These are phyloP conservation scores for Setophaga coronata DNA, from an alignment of 2,113 vertebrate genomes.

Conservation along the genomic window DNA sequence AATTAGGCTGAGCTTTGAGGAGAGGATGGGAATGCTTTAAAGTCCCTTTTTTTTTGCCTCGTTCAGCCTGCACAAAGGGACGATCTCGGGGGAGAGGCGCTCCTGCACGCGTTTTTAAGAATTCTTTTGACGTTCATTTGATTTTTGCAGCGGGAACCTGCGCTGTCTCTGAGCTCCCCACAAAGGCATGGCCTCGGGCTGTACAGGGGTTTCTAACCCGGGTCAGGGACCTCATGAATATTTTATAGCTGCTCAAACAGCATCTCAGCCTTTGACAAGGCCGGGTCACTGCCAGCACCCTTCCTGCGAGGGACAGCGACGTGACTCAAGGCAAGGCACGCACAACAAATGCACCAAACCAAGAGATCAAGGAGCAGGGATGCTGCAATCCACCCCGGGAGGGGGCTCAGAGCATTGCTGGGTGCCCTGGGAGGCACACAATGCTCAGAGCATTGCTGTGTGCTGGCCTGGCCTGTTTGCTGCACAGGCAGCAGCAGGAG, in stretches of 20 bases:
- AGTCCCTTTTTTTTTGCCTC: background rate
- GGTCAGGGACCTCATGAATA: conserved; percentile 15
- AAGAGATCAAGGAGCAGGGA: background rate
- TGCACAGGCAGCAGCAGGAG: background rate
- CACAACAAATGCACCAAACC: background rate
- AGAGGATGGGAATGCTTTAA: conserved; percentile 5
- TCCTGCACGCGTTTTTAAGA: background rate
- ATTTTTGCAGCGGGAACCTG: conserved; percentile 23
- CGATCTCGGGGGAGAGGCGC: background rate
- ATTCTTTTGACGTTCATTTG: conserved; percentile 30
- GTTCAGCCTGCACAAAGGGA: conserved; percentile 18
- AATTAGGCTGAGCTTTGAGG: conserved; percentile 56
- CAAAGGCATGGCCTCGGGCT: conserved; percentile 55
- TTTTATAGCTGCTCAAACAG: background rate
- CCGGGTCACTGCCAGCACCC: background rate
- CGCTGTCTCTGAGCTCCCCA: background rate
- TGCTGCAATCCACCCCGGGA: background rate
- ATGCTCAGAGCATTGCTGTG: background rate
- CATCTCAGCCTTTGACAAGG: background rate
- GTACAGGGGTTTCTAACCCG: conserved; percentile 27
- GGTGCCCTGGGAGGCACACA: too few species aligned
- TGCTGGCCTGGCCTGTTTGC: background rate
- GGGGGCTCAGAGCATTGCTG: background rate
- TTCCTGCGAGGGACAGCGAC: background rate
- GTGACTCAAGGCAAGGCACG: background rate